Conservation (phyloP, 2,888 invertebrate species). For the Gordius sp. region DNA sequence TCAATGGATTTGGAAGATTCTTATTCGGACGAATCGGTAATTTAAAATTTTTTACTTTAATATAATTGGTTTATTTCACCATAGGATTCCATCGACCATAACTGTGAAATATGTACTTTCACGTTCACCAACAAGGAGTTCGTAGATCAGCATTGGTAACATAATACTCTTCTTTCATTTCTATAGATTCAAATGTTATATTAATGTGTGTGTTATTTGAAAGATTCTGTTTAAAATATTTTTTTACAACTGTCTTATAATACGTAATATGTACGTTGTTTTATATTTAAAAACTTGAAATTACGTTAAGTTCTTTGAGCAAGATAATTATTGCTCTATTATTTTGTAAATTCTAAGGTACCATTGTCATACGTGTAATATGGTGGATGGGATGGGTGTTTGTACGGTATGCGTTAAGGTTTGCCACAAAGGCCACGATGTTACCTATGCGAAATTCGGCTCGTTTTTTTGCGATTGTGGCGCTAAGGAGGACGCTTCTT, state of each 20-base stretch:
- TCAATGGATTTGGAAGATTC: conserved; percentile 11
- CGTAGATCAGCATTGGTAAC: conserved; percentile 49
- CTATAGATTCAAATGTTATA: neutral
- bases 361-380: conserved; percentile 91
- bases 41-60: neutral
- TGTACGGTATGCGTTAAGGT: conserved; percentile 89
- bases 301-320: too few species aligned
- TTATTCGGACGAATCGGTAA: conserved; percentile 8
- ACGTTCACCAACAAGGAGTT: conserved; percentile 86
- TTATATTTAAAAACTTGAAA: too few species aligned
- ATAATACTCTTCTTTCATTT: neutral
- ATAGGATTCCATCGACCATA: conserved; percentile 20
- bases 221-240: too few species aligned
- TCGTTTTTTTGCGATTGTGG: conserved; percentile 99
- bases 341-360: too few species aligned
- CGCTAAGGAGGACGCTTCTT: conserved; percentile 43
- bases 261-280: too few species aligned
- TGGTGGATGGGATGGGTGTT: conserved; percentile 91
- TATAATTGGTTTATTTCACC: neutral
- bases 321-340: too few species aligned
- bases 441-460: conserved; percentile 76
- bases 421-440: conserved; percentile 43
- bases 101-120: conserved; percentile 58
- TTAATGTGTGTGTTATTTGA: too few species aligned
- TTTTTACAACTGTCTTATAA: too few species aligned